phyloP scores from a whole-genome alignment of 2,888 invertebrate genomes.

The Agapetus fuscipes region DNA sequence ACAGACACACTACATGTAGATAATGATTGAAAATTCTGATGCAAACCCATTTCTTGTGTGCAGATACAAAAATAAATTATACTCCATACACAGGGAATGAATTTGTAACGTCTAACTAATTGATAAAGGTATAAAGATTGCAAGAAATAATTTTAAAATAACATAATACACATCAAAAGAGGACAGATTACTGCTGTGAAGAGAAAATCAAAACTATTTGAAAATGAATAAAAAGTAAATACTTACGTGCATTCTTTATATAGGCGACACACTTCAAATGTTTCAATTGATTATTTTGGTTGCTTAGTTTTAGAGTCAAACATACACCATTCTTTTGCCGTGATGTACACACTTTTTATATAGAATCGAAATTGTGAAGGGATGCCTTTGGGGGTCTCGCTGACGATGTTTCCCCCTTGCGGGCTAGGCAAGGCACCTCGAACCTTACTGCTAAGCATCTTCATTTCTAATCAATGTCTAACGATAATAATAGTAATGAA shows the following conservation, averaged over 20 bases:
- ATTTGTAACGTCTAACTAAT: too few relatives aligned
- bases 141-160: too few relatives aligned
- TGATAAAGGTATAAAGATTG: too few relatives aligned
- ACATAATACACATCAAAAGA: too few relatives aligned
- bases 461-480: constrained; percentile 6
- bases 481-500: too few relatives aligned
- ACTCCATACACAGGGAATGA: constrained; percentile 4
- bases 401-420: background rate
- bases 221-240: constrained; percentile 12
- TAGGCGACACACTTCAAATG: constrained; percentile 16
- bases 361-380: too few relatives aligned
- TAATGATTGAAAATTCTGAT: constrained; percentile 14
- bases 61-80: too few relatives aligned
- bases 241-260: constrained; percentile 15
- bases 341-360: background rate
- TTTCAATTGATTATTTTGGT: constrained; percentile 12
- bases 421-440: background rate
- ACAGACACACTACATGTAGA: constrained; percentile 17
- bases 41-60: constrained; percentile 10
- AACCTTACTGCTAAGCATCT: constrained; percentile 2
- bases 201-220: constrained; percentile 14
- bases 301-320: constrained; percentile 1
- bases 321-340: background rate
- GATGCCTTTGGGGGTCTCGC: too few relatives aligned
- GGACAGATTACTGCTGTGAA: constrained; percentile 13